Base-by-base conservation (phyloP, 1,140 invertebrate genomes). In the Brachionus calyciflorus region DNA sequence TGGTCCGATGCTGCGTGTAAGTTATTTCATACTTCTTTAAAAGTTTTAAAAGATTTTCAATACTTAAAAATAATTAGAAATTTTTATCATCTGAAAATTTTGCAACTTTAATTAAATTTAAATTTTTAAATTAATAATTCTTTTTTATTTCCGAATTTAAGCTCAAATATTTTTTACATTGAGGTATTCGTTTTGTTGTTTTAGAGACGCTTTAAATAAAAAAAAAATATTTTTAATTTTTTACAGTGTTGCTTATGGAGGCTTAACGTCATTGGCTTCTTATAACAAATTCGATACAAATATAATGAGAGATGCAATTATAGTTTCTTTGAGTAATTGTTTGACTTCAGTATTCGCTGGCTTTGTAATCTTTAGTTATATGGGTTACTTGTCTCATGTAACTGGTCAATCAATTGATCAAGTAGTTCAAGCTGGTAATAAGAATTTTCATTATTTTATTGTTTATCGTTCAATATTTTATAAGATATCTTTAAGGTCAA, bases 291-390 rank as follows among this genome's bases (percentile, higher is more conserved):
- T 77, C 24, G 19, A 63, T 40, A 60, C 19, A 19, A 63, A 60
- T 40, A 77, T 60, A 37, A 33, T 77, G 40, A 44, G 76, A 77
- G 55, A 77, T 68, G 40, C 76, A 48, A 46, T 77, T 14, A 30
- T 77, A 37, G 55, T 77, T 10, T 63, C 49, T 17, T 17, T 77
- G 10, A 51, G 48, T 37, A 77, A 77, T 51, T 48, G 53, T 48
- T 30, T 77, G 17, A 77, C 76, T 3, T 33, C 30, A 7, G 46
- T 76, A 33, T 73, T 73, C 51, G 69, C 69, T 40, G 69, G 94
- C 0, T 92, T 98, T 75, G 95, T 98, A 1, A 94, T 98, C 14
- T 99, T 99, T 82, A 94, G 94, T 0, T 92, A 98, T 19, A 93
- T 99, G 76, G 96, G 96, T 7, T 84, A 84, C 79, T 83, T 85